A percentile compares a stretch with the other conserved stretches of the same genome.
Conservation (phyloP, 2,113 vertebrate genomes). For the Pontoporia blainvillei region DNA sequence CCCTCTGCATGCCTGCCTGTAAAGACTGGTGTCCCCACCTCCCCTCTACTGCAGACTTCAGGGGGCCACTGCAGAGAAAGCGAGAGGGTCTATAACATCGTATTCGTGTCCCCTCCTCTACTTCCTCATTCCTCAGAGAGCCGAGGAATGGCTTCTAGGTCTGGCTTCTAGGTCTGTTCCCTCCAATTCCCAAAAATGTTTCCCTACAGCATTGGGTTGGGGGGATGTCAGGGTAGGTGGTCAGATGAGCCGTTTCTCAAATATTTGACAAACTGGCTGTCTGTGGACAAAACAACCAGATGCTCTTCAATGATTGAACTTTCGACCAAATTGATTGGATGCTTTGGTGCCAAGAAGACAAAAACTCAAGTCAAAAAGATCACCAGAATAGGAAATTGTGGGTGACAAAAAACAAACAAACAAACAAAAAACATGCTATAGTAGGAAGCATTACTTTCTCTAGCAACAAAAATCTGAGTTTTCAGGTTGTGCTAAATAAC, state of each 20-base stretch:
- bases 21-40: neutral
- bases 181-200: neutral
- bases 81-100: neutral
- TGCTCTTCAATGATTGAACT: neutral
- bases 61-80: neutral
- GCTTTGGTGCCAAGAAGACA: conserved; percentile 16
- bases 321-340: neutral
- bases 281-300: neutral
- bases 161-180: neutral
- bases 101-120: neutral
- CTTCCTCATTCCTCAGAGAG: neutral
- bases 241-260: neutral
- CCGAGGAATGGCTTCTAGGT: neutral
- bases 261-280: neutral
- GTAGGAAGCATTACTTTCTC: neutral
- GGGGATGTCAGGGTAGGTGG: neutral
- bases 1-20: neutral
- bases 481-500: neutral
- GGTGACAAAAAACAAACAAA: neutral
- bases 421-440: rapidly evolving
- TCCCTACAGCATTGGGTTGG: too few relatives aligned
- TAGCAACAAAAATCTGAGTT: neutral
- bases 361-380: conserved; percentile 24
- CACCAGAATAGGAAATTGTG: neutral
- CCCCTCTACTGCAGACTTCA: neutral